These are phyloP conservation scores for Achatina immaculata DNA, from an alignment of 1,140 invertebrate genomes.

Conservation along the genomic window DNA sequence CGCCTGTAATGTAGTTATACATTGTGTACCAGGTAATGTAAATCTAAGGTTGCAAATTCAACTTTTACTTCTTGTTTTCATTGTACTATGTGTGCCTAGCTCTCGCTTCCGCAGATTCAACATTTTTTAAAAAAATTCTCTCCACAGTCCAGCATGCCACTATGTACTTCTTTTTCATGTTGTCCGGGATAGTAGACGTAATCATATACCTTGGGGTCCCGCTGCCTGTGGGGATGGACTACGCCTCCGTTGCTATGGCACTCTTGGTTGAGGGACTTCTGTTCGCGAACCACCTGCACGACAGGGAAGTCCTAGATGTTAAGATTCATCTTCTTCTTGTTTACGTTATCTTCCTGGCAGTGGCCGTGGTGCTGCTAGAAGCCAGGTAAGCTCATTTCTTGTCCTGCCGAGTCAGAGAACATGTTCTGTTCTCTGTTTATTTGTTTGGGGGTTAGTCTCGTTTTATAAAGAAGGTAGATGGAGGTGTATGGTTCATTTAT, in stretches of 20 bases:
- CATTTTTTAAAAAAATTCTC: too few species aligned
- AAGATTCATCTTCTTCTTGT: slow-evolving; percentile 73
- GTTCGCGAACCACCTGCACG: slow-evolving; percentile 74
- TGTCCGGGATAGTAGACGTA: slow-evolving; percentile 72
- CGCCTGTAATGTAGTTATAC: too few species aligned
- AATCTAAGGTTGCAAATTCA: too few species aligned
- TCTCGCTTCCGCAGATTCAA: too few species aligned
- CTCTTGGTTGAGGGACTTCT: slow-evolving; percentile 72
- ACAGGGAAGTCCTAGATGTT: slow-evolving; percentile 70
- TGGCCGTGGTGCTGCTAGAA: slow-evolving; percentile 66
- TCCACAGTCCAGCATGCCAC: slow-evolving; percentile 72
- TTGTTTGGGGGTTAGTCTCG: too few species aligned
- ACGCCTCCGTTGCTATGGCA: slow-evolving; percentile 68
- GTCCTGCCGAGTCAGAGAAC: too few species aligned
- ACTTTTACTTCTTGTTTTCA: too few species aligned
- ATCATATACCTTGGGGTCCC: slow-evolving; percentile 66
- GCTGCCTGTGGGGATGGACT: slow-evolving; percentile 70
- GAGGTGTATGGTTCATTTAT: too few species aligned
- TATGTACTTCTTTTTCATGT: slow-evolving; percentile 74
- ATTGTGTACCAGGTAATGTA: too few species aligned
- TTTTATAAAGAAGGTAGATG: too few species aligned
- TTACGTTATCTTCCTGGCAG: slow-evolving; percentile 66
- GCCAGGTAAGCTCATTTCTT: slow-evolving; percentile 24
- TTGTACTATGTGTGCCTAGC: too few species aligned
- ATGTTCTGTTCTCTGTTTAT: too few species aligned